Evolutionary conservation across 2,888 invertebrate species (phyloP).

Genomic region (Xestia sexstrigata): DNA sequence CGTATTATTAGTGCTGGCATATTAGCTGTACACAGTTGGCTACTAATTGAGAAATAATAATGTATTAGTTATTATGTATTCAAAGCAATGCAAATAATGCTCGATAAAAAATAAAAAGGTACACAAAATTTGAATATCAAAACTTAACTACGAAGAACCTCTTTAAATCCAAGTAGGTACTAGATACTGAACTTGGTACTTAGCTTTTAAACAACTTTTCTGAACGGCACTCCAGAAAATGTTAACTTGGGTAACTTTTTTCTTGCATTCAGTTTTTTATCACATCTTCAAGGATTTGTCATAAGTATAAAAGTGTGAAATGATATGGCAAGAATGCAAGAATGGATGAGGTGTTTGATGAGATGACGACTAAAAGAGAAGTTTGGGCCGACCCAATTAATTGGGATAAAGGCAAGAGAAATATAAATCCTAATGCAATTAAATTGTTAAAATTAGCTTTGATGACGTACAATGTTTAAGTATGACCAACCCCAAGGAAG

Average conservation of each 20-base stretch:
- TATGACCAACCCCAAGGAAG: neutral
- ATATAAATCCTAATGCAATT: too few species aligned
- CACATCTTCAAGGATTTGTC: neutral
- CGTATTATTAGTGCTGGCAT: neutral
- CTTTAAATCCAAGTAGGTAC: neutral
- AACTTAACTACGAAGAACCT: neutral
- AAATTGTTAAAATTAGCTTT: neutral
- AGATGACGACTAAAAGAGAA: too few species aligned
- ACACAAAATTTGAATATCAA: neutral
- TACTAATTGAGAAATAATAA: neutral
- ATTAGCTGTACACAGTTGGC: too few species aligned
- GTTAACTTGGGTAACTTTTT: neutral
- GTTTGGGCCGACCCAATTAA: too few species aligned
- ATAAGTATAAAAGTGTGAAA: neutral
- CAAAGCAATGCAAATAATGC: neutral
- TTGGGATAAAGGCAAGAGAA: too few species aligned
- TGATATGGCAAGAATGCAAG: neutral
- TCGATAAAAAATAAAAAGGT: neutral
- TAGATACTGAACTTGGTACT: slow-evolving; percentile 1
- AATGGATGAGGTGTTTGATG: too few species aligned
- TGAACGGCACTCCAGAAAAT: neutral
- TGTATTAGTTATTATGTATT: neutral
- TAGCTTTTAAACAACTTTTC: slow-evolving; percentile 5
- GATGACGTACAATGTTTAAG: neutral
- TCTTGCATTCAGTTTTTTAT: neutral